These are phyloP conservation scores for Staurois parvus DNA, from an alignment of 2,797 vertebrate genomes.

Conservation along the genomic window DNA sequence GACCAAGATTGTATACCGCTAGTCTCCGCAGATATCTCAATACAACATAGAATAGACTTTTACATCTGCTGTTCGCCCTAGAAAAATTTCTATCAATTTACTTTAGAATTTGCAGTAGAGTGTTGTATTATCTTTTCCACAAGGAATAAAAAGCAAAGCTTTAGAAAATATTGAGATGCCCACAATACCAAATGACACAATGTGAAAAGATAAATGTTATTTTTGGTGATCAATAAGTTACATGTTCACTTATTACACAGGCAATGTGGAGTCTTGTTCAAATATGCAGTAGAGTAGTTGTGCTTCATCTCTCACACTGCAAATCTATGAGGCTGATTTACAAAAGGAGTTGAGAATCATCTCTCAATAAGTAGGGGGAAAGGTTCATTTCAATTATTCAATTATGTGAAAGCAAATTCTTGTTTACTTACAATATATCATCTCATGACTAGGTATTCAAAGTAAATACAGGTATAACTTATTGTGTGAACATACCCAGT, in stretches of 20 bases:
- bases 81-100: not conserved
- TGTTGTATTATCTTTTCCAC: not conserved
- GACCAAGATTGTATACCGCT: not conserved
- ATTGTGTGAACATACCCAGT: too few relatives aligned
- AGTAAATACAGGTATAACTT: too few relatives aligned
- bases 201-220: not conserved
- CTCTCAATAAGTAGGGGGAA: too few relatives aligned
- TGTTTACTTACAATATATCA: too few relatives aligned
- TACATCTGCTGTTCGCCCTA: not conserved
- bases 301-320: too few relatives aligned
- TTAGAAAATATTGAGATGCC: too few relatives aligned
- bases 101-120: not conserved
- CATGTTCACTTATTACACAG: not conserved
- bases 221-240: not conserved
- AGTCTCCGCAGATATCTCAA: not conserved
- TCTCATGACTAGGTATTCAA: too few relatives aligned
- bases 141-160: not conserved
- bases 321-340: too few relatives aligned
- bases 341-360: too few relatives aligned
- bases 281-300: too few relatives aligned
- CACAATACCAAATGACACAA: not conserved
- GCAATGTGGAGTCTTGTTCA: not conserved
- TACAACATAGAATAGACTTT: not conserved
- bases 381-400: too few relatives aligned
- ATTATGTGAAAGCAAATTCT: too few relatives aligned